phyloP scores from a whole-genome alignment of 2,797 vertebrate genomes.

The Gallinago nigripennis region DNA sequence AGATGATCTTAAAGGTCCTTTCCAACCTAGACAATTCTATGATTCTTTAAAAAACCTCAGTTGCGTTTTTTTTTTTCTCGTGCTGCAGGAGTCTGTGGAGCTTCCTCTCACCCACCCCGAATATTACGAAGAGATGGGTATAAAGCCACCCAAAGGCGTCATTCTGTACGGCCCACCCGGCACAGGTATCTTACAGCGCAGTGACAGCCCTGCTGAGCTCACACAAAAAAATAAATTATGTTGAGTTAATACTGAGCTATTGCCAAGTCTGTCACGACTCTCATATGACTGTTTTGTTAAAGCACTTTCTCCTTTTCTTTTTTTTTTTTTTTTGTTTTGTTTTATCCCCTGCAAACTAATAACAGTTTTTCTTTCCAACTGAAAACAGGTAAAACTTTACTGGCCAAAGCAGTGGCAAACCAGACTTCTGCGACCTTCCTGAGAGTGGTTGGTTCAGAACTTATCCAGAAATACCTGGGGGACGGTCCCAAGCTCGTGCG shows the following conservation, averaged over 20 bases:
- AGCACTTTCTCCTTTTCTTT: not conserved
- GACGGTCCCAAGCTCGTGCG: constrained; percentile 94
- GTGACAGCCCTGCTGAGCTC: not conserved
- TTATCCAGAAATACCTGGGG: constrained; percentile 96
- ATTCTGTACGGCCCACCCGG: constrained; percentile 95
- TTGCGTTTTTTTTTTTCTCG: not conserved
- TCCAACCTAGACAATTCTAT: too few relatives aligned
- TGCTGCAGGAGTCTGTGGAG: constrained; percentile 92
- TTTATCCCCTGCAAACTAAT: not conserved
- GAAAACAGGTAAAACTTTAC: constrained; percentile 89
- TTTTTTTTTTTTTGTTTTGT: too few relatives aligned
- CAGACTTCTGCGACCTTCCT: constrained; percentile 96
- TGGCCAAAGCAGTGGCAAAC: constrained; percentile 97
- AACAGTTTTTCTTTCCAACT: not conserved
- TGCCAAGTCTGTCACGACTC: not conserved
- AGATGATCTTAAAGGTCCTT: too few relatives aligned
- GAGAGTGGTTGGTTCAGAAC: constrained; percentile 93
- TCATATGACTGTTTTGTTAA: not conserved
- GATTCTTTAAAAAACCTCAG: not conserved
- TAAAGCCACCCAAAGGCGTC: constrained; percentile 97
- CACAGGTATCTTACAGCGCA: constrained; percentile 82
- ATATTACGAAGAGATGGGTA: constrained; percentile 99
- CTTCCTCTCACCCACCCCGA: constrained; percentile 97
- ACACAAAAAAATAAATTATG: not conserved
- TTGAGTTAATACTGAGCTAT: not conserved